phyloP scores from a whole-genome alignment of 2,797 vertebrate genomes.

The Dicrostonyx torquatus region DNA sequence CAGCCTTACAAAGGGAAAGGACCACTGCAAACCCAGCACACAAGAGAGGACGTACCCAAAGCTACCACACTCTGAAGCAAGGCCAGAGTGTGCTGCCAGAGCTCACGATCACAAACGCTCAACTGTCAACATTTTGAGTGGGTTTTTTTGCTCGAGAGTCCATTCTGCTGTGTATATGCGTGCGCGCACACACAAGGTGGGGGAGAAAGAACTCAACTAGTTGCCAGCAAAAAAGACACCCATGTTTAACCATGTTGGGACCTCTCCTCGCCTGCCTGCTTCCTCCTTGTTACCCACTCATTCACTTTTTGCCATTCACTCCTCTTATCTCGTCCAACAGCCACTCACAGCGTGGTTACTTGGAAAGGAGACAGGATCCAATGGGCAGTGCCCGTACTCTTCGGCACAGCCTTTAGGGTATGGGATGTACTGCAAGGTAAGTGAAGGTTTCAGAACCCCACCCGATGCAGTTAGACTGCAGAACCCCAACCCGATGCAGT shows the following conservation, averaged over 20 bases:
- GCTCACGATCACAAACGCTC: background rate
- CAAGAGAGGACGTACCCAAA: background rate
- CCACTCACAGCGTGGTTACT: background rate
- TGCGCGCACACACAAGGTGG: background rate
- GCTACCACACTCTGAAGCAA: background rate
- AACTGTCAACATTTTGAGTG: background rate
- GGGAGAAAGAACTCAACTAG: background rate
- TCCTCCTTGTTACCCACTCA: background rate
- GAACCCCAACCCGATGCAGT: rapidly evolving
- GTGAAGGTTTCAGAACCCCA: background rate
- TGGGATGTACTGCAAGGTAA: background rate
- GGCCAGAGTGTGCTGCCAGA: background rate
- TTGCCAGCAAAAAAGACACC: background rate
- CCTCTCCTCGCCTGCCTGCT: background rate
- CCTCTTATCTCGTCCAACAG: background rate
- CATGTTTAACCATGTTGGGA: background rate
- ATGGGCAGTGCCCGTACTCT: too few relatives aligned
- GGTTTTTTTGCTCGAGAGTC: background rate
- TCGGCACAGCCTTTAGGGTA: too few relatives aligned
- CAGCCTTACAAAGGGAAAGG: background rate
- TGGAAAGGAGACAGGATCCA: background rate
- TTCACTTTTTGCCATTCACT: background rate
- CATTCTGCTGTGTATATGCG: background rate
- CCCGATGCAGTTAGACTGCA: rapidly evolving
- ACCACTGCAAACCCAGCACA: background rate